Evolutionary conservation across 2,888 invertebrate genomes (phyloP), one percentile per base, ranked within the genome.

Genomic region (Glyphotaelius pellucidus): DNA sequence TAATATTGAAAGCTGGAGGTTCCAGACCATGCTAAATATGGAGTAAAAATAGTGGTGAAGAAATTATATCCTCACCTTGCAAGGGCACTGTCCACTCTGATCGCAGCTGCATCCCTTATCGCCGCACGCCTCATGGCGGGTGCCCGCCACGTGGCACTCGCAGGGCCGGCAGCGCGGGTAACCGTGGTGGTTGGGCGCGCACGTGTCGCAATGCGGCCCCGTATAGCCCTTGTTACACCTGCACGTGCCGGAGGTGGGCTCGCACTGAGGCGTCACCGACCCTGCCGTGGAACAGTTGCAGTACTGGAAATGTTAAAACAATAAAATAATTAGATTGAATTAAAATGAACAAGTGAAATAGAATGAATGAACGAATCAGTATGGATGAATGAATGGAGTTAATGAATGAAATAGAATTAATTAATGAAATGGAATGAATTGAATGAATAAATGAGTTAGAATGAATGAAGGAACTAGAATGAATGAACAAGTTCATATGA

Each of bases 151-250:
- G 94, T 98, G 97, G 95, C 99, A 99, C 94, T 97, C 97, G 95
- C 99, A 99, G 14, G 97, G 97, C 83, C 97, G 96, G 95, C 99
- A 99, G 93, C 98, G 97, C 9, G 99, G 98, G 95, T 98, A 99
- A 25, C 98, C 98, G 96, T 98, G 99, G 96, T 98, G 98, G 0
- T 99, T 99, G 11, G 96, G 96, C 3, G 97, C 97, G 94, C 99
- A 99, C 81, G 96, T 95, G 94, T 98, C 97, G 95, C 99, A 99
- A 93, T 97, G 97, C 2, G 97, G 96, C 0, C 98, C 98, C 25
- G 96, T 95, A 95, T 97, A 98, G 2, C 98, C 98, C 35, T 96
- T 95, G 9, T 97, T 96, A 94, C 98, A 98, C 80, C 96, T 96
- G 94, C 99, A 99, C 94, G 97, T 97, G 0, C 99, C 99, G 5